Base-by-base conservation (phyloP, 2,797 vertebrate genomes). In the Melanotaenia maccullochi region DNA sequence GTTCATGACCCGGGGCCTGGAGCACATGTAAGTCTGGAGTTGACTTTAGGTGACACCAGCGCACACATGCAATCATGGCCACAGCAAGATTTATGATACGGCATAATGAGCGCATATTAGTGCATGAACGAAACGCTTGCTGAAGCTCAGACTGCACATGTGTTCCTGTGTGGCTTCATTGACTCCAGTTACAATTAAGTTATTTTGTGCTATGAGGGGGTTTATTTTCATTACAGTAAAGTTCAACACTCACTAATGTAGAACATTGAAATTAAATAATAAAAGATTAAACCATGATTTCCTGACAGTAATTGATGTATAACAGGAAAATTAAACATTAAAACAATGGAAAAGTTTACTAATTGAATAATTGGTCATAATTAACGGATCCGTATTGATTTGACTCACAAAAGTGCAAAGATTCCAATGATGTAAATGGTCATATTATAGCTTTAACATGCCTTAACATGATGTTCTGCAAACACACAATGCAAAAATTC, bases 81-180 rank as follows among this genome's bases (percentile, higher is more conserved):
- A 33, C 61, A 36, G 68, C 25, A 60, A 88, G 90, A 92, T 92
- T 91, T 88, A 93, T 81, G 86, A 83, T 77, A 75, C 63, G 76
- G 78, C 13, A 73, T 77, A 83, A 89, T 83, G 85, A 89, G 76
- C 81, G 86, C 68, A 87, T 85, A 86, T 83, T 74, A 76, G 83
- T 78, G 76, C 74, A 80, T 3, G 59, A 85, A 68, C 74, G 78
- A 73, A 86, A 83, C 77, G 63, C 71, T 16, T 72, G 71, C 69
- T 57, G 65, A 66, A 61, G 82, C 77, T 72, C 76, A 66, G 66
- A 75, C 64, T 85, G 81, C 89, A 93, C 87, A 93, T 91, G 91
- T 90, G 78, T 76, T 85, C 72, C 60, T 47, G 65, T 78, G 76
- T 72, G 73, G 71, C 67, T 79, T 80, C 62, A 57, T 4, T 57